A percentile compares a stretch with the other conserved stretches of the same genome.
Conservation (phyloP, 2,888 invertebrate species). For the Tetanocera ferruginea region DNA sequence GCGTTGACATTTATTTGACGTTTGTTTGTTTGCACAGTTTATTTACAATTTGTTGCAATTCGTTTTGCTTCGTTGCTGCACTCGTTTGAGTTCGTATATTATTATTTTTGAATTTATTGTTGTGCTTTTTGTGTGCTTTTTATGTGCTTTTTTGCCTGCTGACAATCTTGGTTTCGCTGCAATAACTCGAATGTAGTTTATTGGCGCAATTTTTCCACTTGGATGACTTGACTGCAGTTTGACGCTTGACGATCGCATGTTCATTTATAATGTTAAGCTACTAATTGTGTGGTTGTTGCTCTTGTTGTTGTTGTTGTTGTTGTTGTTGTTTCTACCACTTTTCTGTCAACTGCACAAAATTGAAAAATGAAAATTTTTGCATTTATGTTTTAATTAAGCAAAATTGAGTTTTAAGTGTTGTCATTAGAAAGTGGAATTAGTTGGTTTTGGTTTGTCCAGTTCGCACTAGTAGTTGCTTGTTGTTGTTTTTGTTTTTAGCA, state of each 20-base stretch:
- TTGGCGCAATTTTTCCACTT: slow-evolving; percentile 15
- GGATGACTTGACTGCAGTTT: not conserved
- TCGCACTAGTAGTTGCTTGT: too few relatives aligned
- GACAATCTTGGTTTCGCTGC: not conserved
- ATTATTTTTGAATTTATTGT: too few relatives aligned
- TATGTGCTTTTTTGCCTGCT: not conserved
- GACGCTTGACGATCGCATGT: slow-evolving; percentile 11
- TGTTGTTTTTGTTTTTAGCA: too few relatives aligned
- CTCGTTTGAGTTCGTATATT: not conserved
- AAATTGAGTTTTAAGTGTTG: too few relatives aligned
- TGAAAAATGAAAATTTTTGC: too few relatives aligned
- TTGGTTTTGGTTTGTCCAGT: too few relatives aligned
- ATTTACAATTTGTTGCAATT: slow-evolving; percentile 26
- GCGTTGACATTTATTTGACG: slow-evolving; percentile 30
- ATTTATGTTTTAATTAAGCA: too few relatives aligned
- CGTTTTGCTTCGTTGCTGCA: not conserved
- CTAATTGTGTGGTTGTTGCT: not conserved
- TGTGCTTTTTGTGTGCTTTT: too few relatives aligned
- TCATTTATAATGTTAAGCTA: slow-evolving; percentile 3
- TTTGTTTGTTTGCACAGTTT: slow-evolving; percentile 30
- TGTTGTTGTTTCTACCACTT: too few relatives aligned
- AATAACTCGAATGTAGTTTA: not conserved
- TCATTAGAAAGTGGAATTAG: too few relatives aligned
- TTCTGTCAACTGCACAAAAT: too few relatives aligned
- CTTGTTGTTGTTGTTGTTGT: too few relatives aligned